Percentiles rank a stretch among this genome's conserved stretches.
phyloP scores from a whole-genome alignment of 2,113 vertebrate species.

The Pungitius pungitius region DNA sequence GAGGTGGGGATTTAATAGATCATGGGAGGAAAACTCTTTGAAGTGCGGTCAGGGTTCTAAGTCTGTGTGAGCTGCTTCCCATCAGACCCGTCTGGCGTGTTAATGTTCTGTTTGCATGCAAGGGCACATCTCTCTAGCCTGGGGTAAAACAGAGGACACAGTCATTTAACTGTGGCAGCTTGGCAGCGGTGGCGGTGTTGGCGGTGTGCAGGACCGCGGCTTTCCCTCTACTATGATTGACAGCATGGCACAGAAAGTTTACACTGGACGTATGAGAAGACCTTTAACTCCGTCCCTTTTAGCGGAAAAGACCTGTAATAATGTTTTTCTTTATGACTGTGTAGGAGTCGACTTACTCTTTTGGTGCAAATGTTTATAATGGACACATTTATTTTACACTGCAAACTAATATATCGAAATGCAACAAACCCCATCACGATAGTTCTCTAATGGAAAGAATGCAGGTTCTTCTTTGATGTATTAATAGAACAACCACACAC shows the following conservation, averaged over 20 bases:
- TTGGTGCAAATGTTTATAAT: neutral
- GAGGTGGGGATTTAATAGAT: neutral
- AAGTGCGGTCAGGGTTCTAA: constrained; percentile 13
- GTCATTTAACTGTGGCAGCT: constrained; percentile 40
- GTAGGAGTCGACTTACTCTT: neutral
- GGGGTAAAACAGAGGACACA: constrained; percentile 41
- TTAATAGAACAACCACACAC: neutral
- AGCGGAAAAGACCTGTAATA: constrained; percentile 22
- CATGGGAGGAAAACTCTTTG: constrained; percentile 18
- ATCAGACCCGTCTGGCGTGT: constrained; percentile 20
- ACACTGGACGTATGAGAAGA: constrained; percentile 30
- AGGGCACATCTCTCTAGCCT: constrained; percentile 33
- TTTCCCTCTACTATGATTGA: constrained; percentile 36
- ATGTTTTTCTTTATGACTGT: constrained; percentile 30
- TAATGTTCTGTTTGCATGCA: constrained; percentile 34
- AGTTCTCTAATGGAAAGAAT: neutral
- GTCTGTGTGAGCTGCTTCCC: constrained; percentile 13
- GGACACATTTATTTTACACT: neutral
- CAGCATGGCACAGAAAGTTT: constrained; percentile 37
- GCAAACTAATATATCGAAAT: neutral
- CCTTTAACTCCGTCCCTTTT: constrained; percentile 53
- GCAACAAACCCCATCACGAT: neutral
- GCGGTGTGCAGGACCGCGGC: neutral
- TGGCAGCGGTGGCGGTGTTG: constrained; percentile 23
- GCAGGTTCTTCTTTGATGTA: neutral